Evolutionary conservation across 2,888 invertebrate species (phyloP), one percentile per base, ranked within the genome.

Genomic region (Papilio gigon): DNA sequence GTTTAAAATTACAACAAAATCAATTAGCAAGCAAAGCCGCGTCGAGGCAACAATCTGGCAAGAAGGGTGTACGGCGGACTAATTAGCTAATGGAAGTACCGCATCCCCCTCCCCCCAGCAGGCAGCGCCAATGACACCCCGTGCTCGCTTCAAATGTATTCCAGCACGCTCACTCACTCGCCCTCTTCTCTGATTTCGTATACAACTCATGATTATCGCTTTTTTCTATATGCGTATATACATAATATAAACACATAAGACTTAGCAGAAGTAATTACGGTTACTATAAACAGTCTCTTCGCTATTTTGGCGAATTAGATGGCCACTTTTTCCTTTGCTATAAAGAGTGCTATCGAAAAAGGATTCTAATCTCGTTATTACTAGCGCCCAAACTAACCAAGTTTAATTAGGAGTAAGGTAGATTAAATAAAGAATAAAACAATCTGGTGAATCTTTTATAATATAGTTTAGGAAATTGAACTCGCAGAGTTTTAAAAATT

Each of bases 21-120:
- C 89, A 90, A 90, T 90, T 90, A 90, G 86, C 80, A 81, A 80
- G 75, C 77, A 78, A 85, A 88, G 88, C 84, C 83, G 77, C 76
- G 80, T 74, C 74, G 73, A 74, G 81, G 83, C 80, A 85, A 85
- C 87, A 89, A 90, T 90, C 90, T 89, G 89, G 85, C 77, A 86
- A 86, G 88, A 88, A 89, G 88, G 87, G 86, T 86, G 80, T 80
- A 71, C 79, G 79, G 73, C 76, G 76, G 76, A 77, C 77, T 91
- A 91, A 91, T 92, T 92, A 91, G 85, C 85, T 91, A 91, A 92
- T 92, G 91, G 91, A 87, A 71, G 71, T 44, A 61, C 65, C 71
- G 73, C 69, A 64, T 64, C 59, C 68, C 78, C 75, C 78, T 80
- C 78, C 67, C 72, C 71, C 75, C 73, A 73, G 76, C 74, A 70